phyloP scores from a whole-genome alignment of 1,140 invertebrate species.

The Drosophila trapezifrons region DNA sequence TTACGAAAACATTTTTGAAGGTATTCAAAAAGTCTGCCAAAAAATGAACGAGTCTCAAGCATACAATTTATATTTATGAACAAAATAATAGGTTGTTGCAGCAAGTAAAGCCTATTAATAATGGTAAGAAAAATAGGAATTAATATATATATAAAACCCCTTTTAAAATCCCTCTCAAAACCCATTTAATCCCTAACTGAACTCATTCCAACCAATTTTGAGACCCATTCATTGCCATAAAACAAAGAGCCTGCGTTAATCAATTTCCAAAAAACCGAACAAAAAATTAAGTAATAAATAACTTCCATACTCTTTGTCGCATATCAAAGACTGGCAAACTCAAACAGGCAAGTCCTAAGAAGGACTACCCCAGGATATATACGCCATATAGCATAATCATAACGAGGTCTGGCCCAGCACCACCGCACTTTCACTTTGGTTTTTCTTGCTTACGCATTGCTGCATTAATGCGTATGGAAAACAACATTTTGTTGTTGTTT shows the following conservation, averaged over 20 bases:
- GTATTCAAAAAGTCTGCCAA: neutral
- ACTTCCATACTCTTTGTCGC: slow-evolving; percentile 20
- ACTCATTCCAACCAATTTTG: neutral
- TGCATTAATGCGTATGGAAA: slow-evolving; percentile 82
- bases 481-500: slow-evolving; percentile 60
- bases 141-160: neutral
- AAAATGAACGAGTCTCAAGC: neutral
- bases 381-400: slow-evolving; percentile 14
- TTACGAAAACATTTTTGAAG: slow-evolving; percentile 15
- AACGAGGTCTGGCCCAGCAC: slow-evolving; percentile 25
- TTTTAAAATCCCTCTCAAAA: neutral
- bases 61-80: neutral
- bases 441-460: slow-evolving; percentile 63
- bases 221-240: neutral
- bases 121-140: too few species aligned
- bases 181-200: neutral
- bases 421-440: neutral
- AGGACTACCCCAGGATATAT: slow-evolving; percentile 25
- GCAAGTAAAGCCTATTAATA: too few species aligned
- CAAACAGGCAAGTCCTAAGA: slow-evolving; percentile 12
- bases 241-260: slow-evolving; percentile 41
- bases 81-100: too few species aligned
- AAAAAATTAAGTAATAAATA: slow-evolving; percentile 29
- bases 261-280: slow-evolving; percentile 22
- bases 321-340: slow-evolving; percentile 34